A percentile compares a stretch with the other conserved stretches of the same genome.
Evolutionary conservation across 2,888 invertebrate genomes (phyloP).

Genomic region (Xestia sexstrigata): DNA sequence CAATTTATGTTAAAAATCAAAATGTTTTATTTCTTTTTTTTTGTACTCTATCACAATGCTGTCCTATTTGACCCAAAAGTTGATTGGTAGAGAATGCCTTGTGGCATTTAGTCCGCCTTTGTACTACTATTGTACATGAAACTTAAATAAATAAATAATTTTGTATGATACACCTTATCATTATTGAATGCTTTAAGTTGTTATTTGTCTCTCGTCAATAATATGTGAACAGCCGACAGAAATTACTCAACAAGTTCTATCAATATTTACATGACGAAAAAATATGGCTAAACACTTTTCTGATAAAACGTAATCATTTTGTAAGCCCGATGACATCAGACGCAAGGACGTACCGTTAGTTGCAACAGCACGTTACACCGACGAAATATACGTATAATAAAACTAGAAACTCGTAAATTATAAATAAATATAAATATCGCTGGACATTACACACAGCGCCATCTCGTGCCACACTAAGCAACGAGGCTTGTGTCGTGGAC

Average conservation of each 20-base stretch:
- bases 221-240: constrained; percentile 8
- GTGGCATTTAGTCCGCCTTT: too few species aligned
- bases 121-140: too few species aligned
- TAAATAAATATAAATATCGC: too few species aligned
- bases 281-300: constrained; percentile 35
- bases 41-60: too few species aligned
- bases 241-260: constrained; percentile 27
- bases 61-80: too few species aligned
- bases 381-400: constrained; percentile 5
- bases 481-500: too few species aligned
- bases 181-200: neutral
- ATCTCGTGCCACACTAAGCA: too few species aligned
- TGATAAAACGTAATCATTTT: constrained; percentile 45
- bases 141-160: too few species aligned
- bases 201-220: neutral
- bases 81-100: too few species aligned
- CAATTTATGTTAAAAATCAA: too few species aligned
- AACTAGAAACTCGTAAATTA: constrained; percentile 2
- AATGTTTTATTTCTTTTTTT: too few species aligned
- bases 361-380: constrained; percentile 21
- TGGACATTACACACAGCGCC: too few species aligned
- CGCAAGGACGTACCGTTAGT: constrained; percentile 8
- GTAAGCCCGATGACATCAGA: constrained; percentile 35
- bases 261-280: constrained; percentile 43
- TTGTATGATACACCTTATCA: neutral